Evolutionary conservation across 2,113 vertebrate species (phyloP), one percentile per base, ranked within the genome.

Genomic region (Oenanthe oenanthe): DNA sequence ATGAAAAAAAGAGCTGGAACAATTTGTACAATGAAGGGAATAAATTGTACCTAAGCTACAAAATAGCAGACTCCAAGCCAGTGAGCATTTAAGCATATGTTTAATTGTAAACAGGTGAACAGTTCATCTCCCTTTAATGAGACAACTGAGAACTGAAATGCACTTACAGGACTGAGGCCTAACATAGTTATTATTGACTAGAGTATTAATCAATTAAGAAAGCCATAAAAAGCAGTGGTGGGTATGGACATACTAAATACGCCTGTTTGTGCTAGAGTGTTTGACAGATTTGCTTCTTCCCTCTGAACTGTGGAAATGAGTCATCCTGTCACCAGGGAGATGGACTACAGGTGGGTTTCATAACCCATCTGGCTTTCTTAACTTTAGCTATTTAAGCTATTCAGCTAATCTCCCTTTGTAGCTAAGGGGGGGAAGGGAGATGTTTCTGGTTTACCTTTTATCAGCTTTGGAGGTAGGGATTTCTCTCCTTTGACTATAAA

Each of bases 91-190:
- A 61, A 84, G 47, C 29, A 18, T 66, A 57, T 79, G 89, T 47
- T 70, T 85, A 85, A 66, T 28, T 79, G 42, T 85, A 79, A 96
- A 76, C 66, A 82, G 62, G 71, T 83, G 89, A 95, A 92, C 73
- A 54, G 65, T 50, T 92, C 13, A 22, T 70, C 25, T 50, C 42
- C 66, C 60, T 80, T 85, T 56, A 85, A 88, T 25, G 58, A 93
- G 67, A 63, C 26, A 50, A 36, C 13, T 40, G 47, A 87, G 36
- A 73, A 76, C 47, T 70, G 56, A 94, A 89, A 87, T 47, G 77
- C 66, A 89, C 36, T 92, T 89, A 13, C 1, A 51, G 54, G 74
- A 63, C 62, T 91, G 56, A 79, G 58, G 50, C 38, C 54, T 85
- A 87, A 79, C 32, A 57, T 2, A 43, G 31, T 12, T 34, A n/a